Conservation (phyloP, 2,888 invertebrate genomes). For the Heteromyza rotundicornis region DNA sequence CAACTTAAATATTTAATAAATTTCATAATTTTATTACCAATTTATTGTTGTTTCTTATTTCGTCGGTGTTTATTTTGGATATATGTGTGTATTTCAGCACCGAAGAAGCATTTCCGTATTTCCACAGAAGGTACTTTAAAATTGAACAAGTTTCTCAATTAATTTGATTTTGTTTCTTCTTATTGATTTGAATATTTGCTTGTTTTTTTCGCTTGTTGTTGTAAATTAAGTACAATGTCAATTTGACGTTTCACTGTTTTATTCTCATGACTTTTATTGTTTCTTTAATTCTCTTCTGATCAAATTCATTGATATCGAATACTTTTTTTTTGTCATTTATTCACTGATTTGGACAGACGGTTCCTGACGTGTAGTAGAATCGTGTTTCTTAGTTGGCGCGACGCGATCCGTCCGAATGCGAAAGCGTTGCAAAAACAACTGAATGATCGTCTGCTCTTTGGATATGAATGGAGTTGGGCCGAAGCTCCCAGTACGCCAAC, state of each 20-base stretch:
- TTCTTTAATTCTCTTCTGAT: constrained; percentile 5
- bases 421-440: constrained; percentile 48
- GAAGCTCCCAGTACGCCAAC: too few relatives aligned
- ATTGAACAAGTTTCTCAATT: neutral
- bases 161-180: constrained; percentile 7
- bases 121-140: neutral
- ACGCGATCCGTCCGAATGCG: constrained; percentile 30
- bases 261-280: neutral
- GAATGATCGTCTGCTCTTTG: constrained; percentile 15
- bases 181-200: constrained; percentile 42
- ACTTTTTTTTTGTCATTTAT: too few relatives aligned
- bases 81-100: too few relatives aligned
- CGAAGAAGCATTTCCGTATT: neutral
- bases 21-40: constrained; percentile 2
- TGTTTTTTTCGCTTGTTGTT: constrained; percentile 21
- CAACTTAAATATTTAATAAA: neutral
- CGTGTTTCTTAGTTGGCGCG: constrained; percentile 5
- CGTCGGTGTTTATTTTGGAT: neutral
- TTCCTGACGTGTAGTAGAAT: too few relatives aligned
- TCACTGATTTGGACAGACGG: too few relatives aligned
- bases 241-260: constrained; percentile 9
- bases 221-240: constrained; percentile 1
- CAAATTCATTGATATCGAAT: neutral
- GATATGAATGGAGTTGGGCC: too few relatives aligned
- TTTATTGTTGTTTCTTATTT: neutral